Evolutionary conservation across 2,113 vertebrate species (phyloP), one percentile per base, ranked within the genome.

Genomic region (Mola mola): DNA sequence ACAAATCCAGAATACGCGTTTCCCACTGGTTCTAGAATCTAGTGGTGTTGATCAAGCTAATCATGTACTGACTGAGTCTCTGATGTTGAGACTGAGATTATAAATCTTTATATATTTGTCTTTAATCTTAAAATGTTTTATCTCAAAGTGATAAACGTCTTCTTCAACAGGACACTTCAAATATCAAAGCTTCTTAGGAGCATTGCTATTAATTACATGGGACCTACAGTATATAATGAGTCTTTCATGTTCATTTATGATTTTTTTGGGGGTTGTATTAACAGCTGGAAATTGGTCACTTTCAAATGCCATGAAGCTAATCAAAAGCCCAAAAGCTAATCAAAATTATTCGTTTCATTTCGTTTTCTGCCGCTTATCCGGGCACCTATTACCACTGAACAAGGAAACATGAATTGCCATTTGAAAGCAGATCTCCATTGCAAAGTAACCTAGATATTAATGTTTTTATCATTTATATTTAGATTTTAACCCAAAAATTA

Each of bases 401-500:
- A 40, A 19, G 24, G 7, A 29, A 51, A 46, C 16, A 12, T 3
- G 22, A 26, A 16, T 61, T 70, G 69, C 78, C 57, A 65, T 80
- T 72, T 59, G 33, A 65, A 44, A 42, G 63, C 11, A 51, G 42
- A 41, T 47, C 42, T 56, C 25, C 9, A 9, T 46, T 55, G 20
- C 11, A 43, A 25, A 53, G 33, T 16, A 13, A 37, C 36, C 29
- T 4, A 42, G 12, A 33, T 8, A 57, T 43, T 19, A 21, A 46
- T 36, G 47, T 29, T 29, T 7, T 29, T 42, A 40, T 50, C 5
- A 62, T 15, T 9, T 40, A n/a, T 8, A 52, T 51, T 59, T 26
- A 34, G 51, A 65, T 42, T 25, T 57, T 53, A 41, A 25, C 43
- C 66, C 61, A 75, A 22, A 57, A 53, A 52, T 71, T 34, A 55